A percentile compares a stretch with the other conserved stretches of the same genome.
Evolutionary conservation across 2,113 vertebrate species (phyloP).

Genomic region (Calyptomena viridis): DNA sequence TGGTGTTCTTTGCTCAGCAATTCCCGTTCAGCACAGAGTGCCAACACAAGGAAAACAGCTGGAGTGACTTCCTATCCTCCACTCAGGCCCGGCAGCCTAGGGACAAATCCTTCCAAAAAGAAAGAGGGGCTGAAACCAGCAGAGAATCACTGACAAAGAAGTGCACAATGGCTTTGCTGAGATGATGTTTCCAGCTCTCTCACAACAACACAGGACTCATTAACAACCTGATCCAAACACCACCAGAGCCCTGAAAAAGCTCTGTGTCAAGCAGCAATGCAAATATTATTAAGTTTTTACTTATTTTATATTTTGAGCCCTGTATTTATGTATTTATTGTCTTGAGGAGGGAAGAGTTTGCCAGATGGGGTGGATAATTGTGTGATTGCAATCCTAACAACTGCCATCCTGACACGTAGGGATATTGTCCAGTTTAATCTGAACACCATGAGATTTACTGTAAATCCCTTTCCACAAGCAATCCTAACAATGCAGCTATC

Average conservation of each 20-base stretch:
- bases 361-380: background rate
- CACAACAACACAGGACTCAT: background rate
- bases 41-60: slow-evolving; percentile 61
- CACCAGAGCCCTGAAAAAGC: background rate
- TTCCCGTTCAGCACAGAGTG: slow-evolving; percentile 48
- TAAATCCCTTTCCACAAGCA: background rate
- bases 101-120: background rate
- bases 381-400: background rate
- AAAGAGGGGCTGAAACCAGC: background rate
- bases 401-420: background rate
- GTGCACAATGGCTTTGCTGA: background rate
- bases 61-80: slow-evolving; percentile 50
- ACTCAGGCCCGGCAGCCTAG: slow-evolving; percentile 11
- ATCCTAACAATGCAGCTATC: background rate
- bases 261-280: background rate
- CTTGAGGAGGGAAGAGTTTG: background rate
- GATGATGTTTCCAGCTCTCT: background rate
- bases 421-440: background rate
- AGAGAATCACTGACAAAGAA: background rate
- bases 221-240: background rate
- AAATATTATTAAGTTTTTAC: background rate
- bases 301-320: background rate
- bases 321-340: background rate
- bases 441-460: background rate
- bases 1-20: slow-evolving; percentile 64